phyloP scores from a whole-genome alignment of 2,113 vertebrate species.

The Poeciliopsis turrubarensis region DNA sequence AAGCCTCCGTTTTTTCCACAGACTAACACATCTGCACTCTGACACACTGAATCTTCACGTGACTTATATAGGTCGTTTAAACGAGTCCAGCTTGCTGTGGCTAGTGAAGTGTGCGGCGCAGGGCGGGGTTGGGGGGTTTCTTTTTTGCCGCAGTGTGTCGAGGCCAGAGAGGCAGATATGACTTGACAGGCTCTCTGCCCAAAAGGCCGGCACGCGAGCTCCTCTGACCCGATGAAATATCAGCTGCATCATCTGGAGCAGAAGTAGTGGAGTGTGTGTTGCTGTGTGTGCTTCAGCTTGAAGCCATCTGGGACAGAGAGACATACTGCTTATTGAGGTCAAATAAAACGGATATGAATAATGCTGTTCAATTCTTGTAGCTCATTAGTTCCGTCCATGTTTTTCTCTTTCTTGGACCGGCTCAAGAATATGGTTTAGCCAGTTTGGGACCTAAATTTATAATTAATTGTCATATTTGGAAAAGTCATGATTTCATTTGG shows the following conservation, averaged over 20 bases:
- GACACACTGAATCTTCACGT: constrained; percentile 50
- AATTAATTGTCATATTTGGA: no score
- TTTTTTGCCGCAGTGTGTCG: constrained; percentile 33
- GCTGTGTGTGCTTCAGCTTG: constrained; percentile 7
- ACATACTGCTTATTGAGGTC: constrained; percentile 16
- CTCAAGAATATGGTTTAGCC: no score
- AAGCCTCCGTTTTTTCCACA: neutral
- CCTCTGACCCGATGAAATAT: constrained; percentile 10
- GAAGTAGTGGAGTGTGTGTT: neutral
- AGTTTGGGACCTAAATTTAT: no score
- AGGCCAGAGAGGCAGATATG: constrained; percentile 21
- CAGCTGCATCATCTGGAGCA: constrained; percentile 3
- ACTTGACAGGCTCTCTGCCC: constrained; percentile 30
- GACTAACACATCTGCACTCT: constrained; percentile 29
- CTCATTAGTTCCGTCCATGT: no score
- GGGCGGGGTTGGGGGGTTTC: constrained; percentile 53
- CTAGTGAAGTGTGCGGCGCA: constrained; percentile 30
- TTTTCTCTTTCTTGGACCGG: no score
- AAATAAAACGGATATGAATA: neutral
- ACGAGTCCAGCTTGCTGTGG: constrained; percentile 19
- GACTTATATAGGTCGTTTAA: constrained; percentile 65
- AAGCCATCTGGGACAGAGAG: neutral
- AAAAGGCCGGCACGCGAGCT: constrained; percentile 52
- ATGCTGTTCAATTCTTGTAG: no score
- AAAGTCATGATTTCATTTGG: no score